Evolutionary conservation across 2,888 invertebrate species (phyloP).

Genomic region (Cosmia trapezina): DNA sequence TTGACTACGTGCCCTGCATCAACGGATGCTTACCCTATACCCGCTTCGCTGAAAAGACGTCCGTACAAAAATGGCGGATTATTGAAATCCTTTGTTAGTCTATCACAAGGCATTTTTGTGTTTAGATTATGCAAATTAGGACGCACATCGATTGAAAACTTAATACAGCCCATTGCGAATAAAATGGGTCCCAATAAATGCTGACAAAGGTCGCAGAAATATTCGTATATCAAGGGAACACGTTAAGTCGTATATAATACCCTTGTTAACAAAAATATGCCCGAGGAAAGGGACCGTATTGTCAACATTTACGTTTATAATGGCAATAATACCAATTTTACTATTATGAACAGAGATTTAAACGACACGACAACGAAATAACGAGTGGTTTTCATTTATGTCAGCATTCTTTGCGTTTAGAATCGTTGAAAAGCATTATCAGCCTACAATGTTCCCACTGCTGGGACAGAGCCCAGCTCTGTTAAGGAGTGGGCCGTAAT

Average conservation of each 20-base stretch:
- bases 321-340: slow-evolving; percentile 67
- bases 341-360: slow-evolving; percentile 54
- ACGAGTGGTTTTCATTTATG: slow-evolving; percentile 35
- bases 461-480: no score
- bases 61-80: slow-evolving; percentile 61
- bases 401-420: slow-evolving; percentile 15
- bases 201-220: slow-evolving; percentile 72
- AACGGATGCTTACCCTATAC: slow-evolving; percentile 29
- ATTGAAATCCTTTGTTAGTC: slow-evolving; percentile 71
- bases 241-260: slow-evolving; percentile 71
- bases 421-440: neutral
- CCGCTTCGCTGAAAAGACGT: slow-evolving; percentile 47
- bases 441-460: no score
- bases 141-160: slow-evolving; percentile 60
- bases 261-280: slow-evolving; percentile 75
- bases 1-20: slow-evolving; percentile 75
- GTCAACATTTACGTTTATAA: slow-evolving; percentile 71
- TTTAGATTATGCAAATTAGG: slow-evolving; percentile 70
- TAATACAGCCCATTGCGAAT: slow-evolving; percentile 51
- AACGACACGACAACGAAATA: slow-evolving; percentile 41
- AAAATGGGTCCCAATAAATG: slow-evolving; percentile 66
- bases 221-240: slow-evolving; percentile 67
- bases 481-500: no score
- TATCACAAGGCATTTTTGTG: slow-evolving; percentile 67
- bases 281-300: slow-evolving; percentile 66